phyloP scores from a whole-genome alignment of 2,113 vertebrate species.

The Phalacrocorax pelagicus region DNA sequence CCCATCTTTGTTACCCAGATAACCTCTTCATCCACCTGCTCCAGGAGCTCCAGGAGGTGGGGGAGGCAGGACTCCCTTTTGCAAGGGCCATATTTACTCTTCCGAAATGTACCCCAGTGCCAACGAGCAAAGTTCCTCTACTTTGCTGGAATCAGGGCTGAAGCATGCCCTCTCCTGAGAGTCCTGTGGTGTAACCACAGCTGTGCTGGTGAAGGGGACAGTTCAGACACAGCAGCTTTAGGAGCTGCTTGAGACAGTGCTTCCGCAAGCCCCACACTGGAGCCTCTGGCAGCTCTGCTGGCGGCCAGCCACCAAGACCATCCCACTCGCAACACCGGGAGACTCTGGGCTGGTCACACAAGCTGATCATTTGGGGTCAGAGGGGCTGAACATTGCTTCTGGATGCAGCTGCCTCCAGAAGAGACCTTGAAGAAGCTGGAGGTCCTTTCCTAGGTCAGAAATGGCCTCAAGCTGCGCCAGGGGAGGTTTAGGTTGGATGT shows the following conservation, averaged over 20 bases:
- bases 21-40: background rate
- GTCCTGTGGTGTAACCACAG: accelerated
- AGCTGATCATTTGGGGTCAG: background rate
- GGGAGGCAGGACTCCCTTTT: background rate
- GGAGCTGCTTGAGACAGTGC: background rate
- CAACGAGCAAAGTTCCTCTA: background rate
- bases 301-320: background rate
- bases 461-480: too few species aligned
- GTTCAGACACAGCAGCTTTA: background rate
- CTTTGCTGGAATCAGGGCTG: background rate
- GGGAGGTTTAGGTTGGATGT: too few species aligned
- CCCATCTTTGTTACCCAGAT: background rate
- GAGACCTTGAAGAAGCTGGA: background rate
- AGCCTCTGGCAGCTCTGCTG: background rate
- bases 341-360: background rate
- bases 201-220: background rate
- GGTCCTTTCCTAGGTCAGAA: background rate
- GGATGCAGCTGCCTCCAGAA: background rate
- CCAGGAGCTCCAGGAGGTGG: background rate
- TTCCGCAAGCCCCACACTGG: background rate
- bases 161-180: background rate
- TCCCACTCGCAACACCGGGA: background rate
- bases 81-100: background rate
- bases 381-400: background rate
- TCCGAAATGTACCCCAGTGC: background rate